These are phyloP conservation scores for Lagocephalus sceleratus DNA, from an alignment of 2,797 vertebrate genomes.

Conservation along the genomic window DNA sequence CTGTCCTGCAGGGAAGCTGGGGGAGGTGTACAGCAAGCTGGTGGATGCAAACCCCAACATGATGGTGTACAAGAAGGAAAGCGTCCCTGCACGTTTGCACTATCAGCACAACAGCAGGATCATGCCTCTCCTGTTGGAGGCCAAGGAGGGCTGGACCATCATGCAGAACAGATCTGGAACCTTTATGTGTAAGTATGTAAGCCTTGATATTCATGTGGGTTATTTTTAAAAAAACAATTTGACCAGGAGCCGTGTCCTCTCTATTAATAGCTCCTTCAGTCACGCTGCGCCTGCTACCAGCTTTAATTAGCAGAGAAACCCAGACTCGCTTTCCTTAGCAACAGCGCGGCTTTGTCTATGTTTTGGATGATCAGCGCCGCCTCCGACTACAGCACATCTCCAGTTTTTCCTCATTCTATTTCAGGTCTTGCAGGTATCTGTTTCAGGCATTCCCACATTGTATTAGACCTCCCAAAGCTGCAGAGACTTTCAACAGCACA, in stretches of 20 bases:
- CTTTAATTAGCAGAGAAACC: conserved; percentile 40
- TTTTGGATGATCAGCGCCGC: conserved; percentile 4
- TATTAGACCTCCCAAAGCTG: conserved; percentile 2
- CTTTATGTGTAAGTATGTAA: conserved; percentile 77
- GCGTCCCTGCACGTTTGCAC: conserved; percentile 82
- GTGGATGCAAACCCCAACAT: conserved; percentile 84
- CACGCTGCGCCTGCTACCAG: conserved; percentile 13
- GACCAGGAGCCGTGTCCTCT: conserved; percentile 8
- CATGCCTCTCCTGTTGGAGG: conserved; percentile 85
- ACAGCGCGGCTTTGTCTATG: conserved; percentile 4
- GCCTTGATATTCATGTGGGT: neutral
- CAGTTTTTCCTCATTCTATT: conserved; percentile 3
- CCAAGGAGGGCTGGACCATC: conserved; percentile 88
- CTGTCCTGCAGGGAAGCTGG: conserved; percentile 77
- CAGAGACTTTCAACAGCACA: too few species aligned
- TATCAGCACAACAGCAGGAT: conserved; percentile 83
- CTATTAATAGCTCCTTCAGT: conserved; percentile 52
- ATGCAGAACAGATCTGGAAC: conserved; percentile 78
- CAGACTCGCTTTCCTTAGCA: conserved; percentile 24
- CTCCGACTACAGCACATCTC: too few species aligned
- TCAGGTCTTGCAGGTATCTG: neutral
- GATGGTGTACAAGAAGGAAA: conserved; percentile 84
- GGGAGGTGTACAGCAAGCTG: conserved; percentile 82
- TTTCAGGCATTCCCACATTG: conserved; percentile 5
- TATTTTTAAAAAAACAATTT: conserved; percentile 4